These are phyloP conservation scores for Anarhynchus alexandrinus DNA, from an alignment of 2,113 vertebrate genomes.

Conservation along the genomic window DNA sequence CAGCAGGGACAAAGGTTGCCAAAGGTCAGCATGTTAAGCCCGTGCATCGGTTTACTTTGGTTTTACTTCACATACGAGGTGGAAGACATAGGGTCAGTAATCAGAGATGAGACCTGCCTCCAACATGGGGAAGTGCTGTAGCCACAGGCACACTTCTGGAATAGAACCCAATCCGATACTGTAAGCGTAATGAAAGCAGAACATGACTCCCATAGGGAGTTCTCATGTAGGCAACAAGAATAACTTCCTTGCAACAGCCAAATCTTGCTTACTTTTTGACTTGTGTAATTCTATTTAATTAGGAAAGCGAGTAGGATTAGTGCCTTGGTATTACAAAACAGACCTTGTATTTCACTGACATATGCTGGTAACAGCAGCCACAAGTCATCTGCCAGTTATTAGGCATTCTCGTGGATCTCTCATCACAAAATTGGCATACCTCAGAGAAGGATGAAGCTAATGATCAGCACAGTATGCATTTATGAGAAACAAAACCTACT, in stretches of 20 bases:
- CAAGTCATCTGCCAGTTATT: neutral
- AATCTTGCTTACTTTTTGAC: neutral
- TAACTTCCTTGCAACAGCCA: neutral
- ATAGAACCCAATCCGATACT: neutral
- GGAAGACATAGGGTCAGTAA: neutral
- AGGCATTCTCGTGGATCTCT: neutral
- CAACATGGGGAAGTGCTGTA: neutral
- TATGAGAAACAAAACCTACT: neutral
- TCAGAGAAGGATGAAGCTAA: neutral
- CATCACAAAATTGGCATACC: neutral
- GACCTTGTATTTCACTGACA: neutral
- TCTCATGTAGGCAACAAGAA: neutral
- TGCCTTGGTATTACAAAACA: neutral
- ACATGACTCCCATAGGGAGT: neutral
- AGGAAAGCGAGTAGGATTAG: neutral
- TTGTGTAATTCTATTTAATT: constrained; percentile 2
- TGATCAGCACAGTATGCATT: neutral
- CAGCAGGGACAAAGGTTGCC: neutral
- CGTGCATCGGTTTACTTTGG: neutral
- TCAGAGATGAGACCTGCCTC: neutral
- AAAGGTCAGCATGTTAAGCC: neutral
- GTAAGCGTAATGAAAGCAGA: neutral
- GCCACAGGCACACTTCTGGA: neutral
- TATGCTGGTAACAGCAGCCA: neutral
- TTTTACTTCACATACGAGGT: neutral